These are phyloP conservation scores for Neogale vison DNA, from an alignment of 2,113 vertebrate genomes.

Conservation along the genomic window DNA sequence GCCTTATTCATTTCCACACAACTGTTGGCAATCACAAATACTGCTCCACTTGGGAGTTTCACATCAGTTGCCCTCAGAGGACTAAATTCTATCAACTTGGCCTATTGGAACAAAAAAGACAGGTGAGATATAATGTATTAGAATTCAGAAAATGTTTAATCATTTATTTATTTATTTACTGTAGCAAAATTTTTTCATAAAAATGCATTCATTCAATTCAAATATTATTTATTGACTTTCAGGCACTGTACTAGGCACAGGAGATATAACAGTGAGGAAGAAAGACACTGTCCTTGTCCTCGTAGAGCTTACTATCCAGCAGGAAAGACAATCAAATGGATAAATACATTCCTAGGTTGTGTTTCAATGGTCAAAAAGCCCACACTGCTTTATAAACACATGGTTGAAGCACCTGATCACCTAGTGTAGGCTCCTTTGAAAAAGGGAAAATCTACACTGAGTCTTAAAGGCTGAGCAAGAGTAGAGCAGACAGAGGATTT, in stretches of 20 bases:
- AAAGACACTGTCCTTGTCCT: neutral
- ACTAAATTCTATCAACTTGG: conserved; percentile 97
- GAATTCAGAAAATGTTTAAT: conserved; percentile 71
- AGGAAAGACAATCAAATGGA: conserved; percentile 37
- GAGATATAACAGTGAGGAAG: neutral
- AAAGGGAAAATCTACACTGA: neutral
- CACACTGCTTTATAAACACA: neutral
- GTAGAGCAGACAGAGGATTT: neutral
- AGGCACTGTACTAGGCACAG: neutral
- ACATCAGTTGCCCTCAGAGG: conserved; percentile 95
- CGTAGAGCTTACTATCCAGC: neutral
- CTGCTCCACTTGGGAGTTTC: conserved; percentile 91
- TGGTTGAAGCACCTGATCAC: neutral
- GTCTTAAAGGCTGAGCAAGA: conserved; percentile 2
- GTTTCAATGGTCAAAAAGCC: neutral
- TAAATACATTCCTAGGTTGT: neutral
- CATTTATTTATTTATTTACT: conserved; percentile 73
- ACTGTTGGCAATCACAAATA: conserved; percentile 98
- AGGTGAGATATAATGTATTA: conserved; percentile 73
- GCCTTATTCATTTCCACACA: conserved; percentile 99
- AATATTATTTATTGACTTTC: neutral
- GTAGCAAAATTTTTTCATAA: conserved; percentile 54
- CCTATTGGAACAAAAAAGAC: conserved; percentile 86
- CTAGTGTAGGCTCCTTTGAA: neutral
- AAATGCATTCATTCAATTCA: conserved; percentile 62